Evolutionary conservation across 2,797 vertebrate species (phyloP), one percentile per base, ranked within the genome.

Genomic region (Pristis pectinata): DNA sequence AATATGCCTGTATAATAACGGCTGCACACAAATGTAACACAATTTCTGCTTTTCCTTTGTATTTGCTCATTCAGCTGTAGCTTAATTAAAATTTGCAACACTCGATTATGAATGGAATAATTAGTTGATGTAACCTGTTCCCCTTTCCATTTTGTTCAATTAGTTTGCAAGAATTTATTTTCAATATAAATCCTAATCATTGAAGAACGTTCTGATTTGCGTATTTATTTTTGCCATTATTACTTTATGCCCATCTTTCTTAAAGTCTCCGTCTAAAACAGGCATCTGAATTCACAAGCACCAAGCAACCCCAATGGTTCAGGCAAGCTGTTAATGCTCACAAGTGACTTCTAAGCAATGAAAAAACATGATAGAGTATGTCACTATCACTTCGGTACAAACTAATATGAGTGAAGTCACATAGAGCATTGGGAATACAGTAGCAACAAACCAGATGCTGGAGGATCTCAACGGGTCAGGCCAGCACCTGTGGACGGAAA

Each of bases 161-260:
- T 93, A 27, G 34, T 72, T 70, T 41, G 37, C 3, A 72, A 11
- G 64, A 72, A 72, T 44, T 93, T 49, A 72, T 89, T 89, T 61
- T 61, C 85, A 89, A 89, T 89, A 89, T 61, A 89, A 89, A 89
- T 89, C 15, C 85, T 56, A n/a, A 15, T 53, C 85, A 59, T 89
- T 89, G 56, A 89, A 53, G 85, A 89, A 37, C 34, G 56, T 34
- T n/a, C 30, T 59, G 5, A 3, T 89, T n/a, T 19, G 17, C 49
- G 22, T 37, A 1, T 37, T 27, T 76, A 41, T 83, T 53, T 6
- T 85, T 85, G 56, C 24, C 24, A 17, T 19, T 10, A 67, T 11
- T 11, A 59, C 4, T n/a, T 61, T n/a, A 53, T n/a, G n/a, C 85
- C 53, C 13, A 59, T 61, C 53, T 49, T 83, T 85, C 22, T 61